Percentiles rank a stretch among this genome's conserved stretches.
Conservation (phyloP, 1,140 invertebrate genomes). For the Drosophila equinoxialis region DNA sequence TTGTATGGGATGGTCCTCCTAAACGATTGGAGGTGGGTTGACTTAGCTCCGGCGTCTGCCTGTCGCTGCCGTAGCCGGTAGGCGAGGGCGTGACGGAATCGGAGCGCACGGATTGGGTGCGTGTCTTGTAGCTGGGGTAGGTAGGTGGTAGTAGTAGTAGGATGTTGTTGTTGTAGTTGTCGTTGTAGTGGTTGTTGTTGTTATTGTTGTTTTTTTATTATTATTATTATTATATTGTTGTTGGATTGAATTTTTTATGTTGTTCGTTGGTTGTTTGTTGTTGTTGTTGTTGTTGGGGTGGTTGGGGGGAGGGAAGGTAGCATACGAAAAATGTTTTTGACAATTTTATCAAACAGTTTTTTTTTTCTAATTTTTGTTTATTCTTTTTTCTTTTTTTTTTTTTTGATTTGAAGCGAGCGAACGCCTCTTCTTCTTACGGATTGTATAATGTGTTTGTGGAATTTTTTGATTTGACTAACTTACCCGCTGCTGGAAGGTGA, state of each 20-base stretch:
- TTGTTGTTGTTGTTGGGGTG: constrained; percentile 46
- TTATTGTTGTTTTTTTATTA: constrained; percentile 29
- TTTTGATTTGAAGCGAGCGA: constrained; percentile 54
- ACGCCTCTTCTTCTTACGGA: constrained; percentile 42
- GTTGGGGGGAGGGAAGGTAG: constrained; percentile 38
- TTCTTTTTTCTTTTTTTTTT: constrained; percentile 27
- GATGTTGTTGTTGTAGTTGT: constrained; percentile 24
- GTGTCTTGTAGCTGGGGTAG: constrained; percentile 80
- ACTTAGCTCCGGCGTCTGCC: constrained; percentile 73
- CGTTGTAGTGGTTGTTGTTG: constrained; percentile 23
- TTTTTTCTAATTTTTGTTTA: constrained; percentile 3
- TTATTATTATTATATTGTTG: constrained; percentile 31
- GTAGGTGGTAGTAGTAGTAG: constrained; percentile 6
- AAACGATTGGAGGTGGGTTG: constrained; percentile 39
- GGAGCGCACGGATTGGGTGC: constrained; percentile 89
- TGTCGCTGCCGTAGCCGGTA: constrained; percentile 84
- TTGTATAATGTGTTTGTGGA: constrained; percentile 31
- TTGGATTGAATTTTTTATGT: constrained; percentile 38
- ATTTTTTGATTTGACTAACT: constrained; percentile 72
- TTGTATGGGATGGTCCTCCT: constrained; percentile 29
- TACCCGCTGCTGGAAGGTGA: constrained; percentile 93
- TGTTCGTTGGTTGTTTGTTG: constrained; percentile 51
- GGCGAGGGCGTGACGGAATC: constrained; percentile 90
- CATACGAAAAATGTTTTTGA: constrained; percentile 72
- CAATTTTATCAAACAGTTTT: constrained; percentile 54